These are phyloP conservation scores for Amblyopsis rosae DNA, from an alignment of 2,113 vertebrate genomes.

Conservation along the genomic window DNA sequence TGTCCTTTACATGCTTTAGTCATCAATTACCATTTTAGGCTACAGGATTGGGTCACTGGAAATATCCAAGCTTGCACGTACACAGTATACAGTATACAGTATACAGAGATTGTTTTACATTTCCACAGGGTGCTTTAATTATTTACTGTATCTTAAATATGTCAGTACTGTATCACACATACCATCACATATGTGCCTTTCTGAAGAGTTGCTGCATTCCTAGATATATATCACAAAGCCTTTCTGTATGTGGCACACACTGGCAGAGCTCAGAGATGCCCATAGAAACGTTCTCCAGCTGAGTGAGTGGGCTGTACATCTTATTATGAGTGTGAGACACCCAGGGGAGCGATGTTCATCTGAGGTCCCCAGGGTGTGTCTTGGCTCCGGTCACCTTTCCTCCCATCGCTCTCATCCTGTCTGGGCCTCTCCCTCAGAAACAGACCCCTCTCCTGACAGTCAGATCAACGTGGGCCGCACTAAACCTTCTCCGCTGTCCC, in stretches of 20 bases:
- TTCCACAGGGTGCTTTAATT: no score
- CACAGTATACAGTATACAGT: no score
- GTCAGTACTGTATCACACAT: conserved; percentile 1
- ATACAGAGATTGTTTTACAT: no score
- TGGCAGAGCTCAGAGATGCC: conserved; percentile 12
- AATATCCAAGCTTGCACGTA: no score
- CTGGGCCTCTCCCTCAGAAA: conserved; percentile 40
- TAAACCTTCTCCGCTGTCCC: conserved; percentile 25
- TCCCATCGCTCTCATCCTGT: conserved; percentile 35
- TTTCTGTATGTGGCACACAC: conserved; percentile 3
- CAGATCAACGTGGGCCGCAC: conserved; percentile 58
- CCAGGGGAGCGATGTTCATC: conserved; percentile 3
- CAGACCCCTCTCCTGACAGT: conserved; percentile 39
- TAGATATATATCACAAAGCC: conserved; percentile 33
- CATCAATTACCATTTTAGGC: no score
- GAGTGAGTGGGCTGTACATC: conserved; percentile 8
- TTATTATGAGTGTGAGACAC: conserved; percentile 23
- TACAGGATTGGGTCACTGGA: no score
- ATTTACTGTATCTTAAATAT: background rate
- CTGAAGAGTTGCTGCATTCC: conserved; percentile 19
- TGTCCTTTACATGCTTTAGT: background rate
- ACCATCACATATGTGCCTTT: background rate
- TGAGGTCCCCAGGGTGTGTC: conserved; percentile 10
- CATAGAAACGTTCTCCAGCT: conserved; percentile 11
- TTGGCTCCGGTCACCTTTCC: conserved; percentile 38